Evolutionary conservation across 1,140 invertebrate genomes (phyloP).

Genomic region (Drosophila pandora): DNA sequence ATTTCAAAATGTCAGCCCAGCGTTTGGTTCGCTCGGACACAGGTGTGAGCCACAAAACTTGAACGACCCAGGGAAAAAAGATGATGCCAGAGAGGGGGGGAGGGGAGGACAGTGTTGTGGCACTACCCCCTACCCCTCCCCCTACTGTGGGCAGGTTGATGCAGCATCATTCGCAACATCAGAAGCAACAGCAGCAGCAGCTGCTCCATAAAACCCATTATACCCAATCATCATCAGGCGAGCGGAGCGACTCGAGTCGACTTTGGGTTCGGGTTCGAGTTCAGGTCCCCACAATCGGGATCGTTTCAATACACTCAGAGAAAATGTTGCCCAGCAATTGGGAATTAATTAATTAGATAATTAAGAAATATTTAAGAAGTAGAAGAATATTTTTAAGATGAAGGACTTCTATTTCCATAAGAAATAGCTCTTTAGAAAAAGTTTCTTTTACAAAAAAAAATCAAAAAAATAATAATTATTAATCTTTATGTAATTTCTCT

Average conservation of each 20-base stretch:
- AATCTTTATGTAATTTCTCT: not conserved
- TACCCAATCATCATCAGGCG: conserved; percentile 80
- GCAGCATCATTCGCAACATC: conserved; percentile 27
- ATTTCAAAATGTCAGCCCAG: conserved; percentile 77
- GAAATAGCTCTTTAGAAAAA: too few species aligned
- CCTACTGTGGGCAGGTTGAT: not conserved
- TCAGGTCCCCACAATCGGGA: conserved; percentile 54
- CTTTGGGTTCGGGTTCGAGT: conserved; percentile 37
- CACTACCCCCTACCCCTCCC: too few species aligned
- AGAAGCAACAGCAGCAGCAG: conserved; percentile 61
- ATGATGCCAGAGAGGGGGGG: not conserved
- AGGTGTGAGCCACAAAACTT: conserved; percentile 80
- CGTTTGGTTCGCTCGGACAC: conserved; percentile 52
- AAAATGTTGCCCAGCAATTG: not conserved
- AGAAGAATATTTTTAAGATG: too few species aligned
- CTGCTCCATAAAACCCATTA: conserved; percentile 82
- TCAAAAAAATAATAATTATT: not conserved
- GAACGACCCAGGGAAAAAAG: conserved; percentile 10
- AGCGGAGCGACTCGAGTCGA: conserved; percentile 22
- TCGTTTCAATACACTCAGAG: conserved; percentile 30
- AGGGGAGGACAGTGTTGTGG: not conserved
- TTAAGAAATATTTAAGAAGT: too few species aligned
- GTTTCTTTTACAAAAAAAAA: not conserved
- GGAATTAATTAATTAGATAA: too few species aligned
- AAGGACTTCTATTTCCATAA: too few species aligned